Percentiles rank a stretch among this genome's conserved stretches.
Conservation (phyloP, 1,140 invertebrate genomes). For the Paraescarpia echinospica region DNA sequence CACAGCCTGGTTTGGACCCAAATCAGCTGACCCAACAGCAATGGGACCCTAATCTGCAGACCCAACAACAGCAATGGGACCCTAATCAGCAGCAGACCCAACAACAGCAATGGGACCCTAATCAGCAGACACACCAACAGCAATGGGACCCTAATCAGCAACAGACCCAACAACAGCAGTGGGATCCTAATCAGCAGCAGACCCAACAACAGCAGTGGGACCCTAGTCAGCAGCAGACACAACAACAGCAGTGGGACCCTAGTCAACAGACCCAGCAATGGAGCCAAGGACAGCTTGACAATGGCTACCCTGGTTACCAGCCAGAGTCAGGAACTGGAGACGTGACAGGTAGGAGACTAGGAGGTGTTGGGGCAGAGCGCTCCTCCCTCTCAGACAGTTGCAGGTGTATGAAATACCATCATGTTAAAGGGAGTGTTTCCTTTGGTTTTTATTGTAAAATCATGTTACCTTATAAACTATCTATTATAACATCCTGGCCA, state of each 20-base stretch:
- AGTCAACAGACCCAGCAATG: slow-evolving; percentile 35
- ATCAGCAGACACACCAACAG: slow-evolving; percentile 31
- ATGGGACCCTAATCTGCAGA: slow-evolving; percentile 19
- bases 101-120: slow-evolving; percentile 10
- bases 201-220: slow-evolving; percentile 25
- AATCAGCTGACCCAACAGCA: slow-evolving; percentile 6
- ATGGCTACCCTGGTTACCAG: slow-evolving; percentile 18
- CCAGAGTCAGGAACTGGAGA: neutral
- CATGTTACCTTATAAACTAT: no score
- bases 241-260: slow-evolving; percentile 28
- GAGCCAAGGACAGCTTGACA: slow-evolving; percentile 19
- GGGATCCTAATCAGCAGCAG: slow-evolving; percentile 19
- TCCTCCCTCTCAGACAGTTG: no score
- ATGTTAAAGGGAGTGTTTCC: no score
- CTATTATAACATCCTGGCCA: no score
- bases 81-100: slow-evolving; percentile 21
- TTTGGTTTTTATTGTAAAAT: no score
- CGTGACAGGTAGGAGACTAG: neutral
- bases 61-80: neutral
- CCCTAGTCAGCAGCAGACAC: slow-evolving; percentile 13
- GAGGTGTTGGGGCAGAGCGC: no score
- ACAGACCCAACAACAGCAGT: slow-evolving; percentile 28
- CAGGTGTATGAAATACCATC: no score
- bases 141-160: slow-evolving; percentile 26
- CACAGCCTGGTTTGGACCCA: neutral